phyloP scores from a whole-genome alignment of 1,140 invertebrate genomes.

The Micrasema minimum region DNA sequence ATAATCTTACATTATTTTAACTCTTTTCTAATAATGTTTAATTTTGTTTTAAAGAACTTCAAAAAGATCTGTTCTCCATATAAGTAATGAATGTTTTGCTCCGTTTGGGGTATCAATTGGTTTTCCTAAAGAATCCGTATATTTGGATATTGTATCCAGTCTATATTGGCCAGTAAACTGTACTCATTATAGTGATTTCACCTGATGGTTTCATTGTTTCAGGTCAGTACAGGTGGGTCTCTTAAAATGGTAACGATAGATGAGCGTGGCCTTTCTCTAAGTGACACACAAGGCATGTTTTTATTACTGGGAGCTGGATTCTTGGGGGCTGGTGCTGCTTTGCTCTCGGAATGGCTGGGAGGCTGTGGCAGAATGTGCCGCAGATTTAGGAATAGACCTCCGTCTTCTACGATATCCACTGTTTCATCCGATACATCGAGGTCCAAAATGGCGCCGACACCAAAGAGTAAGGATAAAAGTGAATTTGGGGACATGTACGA shows the following conservation, averaged over 20 bases:
- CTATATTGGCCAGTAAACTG: too few species aligned
- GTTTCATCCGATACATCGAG: constrained; percentile 20
- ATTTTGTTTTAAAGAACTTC: constrained; percentile 55
- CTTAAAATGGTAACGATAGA: constrained; percentile 63
- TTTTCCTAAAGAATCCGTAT: constrained; percentile 71
- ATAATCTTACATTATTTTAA: too few species aligned
- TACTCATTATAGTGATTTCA: too few species aligned
- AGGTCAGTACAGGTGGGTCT: constrained; percentile 46
- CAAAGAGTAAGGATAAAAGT: constrained; percentile 38
- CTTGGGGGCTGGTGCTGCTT: constrained; percentile 67
- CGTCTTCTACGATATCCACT: constrained; percentile 36
- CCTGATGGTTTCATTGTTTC: too few species aligned
- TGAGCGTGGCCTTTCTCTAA: constrained; percentile 76
- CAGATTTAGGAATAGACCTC: constrained; percentile 51
- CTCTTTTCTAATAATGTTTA: too few species aligned
- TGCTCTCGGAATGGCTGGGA: constrained; percentile 73
- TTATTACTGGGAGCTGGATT: constrained; percentile 75
- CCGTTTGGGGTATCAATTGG: constrained; percentile 73
- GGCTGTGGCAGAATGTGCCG: constrained; percentile 70
- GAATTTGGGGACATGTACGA: constrained; percentile 16
- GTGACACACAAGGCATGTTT: constrained; percentile 84
- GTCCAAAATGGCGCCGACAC: constrained; percentile 41
- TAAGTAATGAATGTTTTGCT: constrained; percentile 77
- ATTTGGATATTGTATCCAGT: too few species aligned
- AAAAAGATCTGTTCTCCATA: constrained; percentile 74